Percentiles rank a stretch among this genome's conserved stretches.
phyloP scores from a whole-genome alignment of 2,888 invertebrate species.

The Oxyscelio sp. region DNA sequence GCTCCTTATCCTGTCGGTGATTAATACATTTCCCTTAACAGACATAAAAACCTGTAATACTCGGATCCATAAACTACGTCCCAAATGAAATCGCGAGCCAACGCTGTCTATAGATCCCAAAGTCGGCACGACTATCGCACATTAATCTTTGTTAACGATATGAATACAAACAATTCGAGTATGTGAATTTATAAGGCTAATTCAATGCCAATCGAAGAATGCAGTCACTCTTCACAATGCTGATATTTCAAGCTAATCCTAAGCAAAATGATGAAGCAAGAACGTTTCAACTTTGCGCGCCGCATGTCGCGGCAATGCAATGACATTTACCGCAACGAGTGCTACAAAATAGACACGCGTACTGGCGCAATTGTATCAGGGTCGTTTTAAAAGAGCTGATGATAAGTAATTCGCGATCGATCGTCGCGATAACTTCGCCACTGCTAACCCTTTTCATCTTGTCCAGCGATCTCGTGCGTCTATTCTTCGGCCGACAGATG shows the following conservation, averaged over 20 bases:
- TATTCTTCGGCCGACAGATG: no score
- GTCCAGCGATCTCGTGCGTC: not conserved
- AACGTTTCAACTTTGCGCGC: slow-evolving; percentile 2
- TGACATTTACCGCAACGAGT: slow-evolving; percentile 47
- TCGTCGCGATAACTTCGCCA: slow-evolving; percentile 5
- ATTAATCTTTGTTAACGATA: not conserved
- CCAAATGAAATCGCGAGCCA: not conserved
- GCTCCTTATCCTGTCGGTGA: no score
- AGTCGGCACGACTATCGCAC: not conserved
- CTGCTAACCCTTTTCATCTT: not conserved
- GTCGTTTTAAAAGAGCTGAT: slow-evolving; percentile 3
- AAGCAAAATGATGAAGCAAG: slow-evolving; percentile 40
- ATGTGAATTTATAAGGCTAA: slow-evolving; percentile 3
- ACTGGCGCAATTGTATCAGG: slow-evolving; percentile 26
- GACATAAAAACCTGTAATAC: no score
- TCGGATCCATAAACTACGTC: no score
- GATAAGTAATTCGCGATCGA: slow-evolving; percentile 16
- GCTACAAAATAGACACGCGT: slow-evolving; percentile 17
- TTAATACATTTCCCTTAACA: no score
- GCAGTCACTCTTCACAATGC: slow-evolving; percentile 32
- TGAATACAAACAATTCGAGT: not conserved
- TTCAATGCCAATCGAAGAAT: slow-evolving; percentile 29
- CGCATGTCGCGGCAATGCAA: slow-evolving; percentile 22
- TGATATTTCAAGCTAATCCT: slow-evolving; percentile 37
- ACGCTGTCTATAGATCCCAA: no score